Conservation (phyloP, 2,797 vertebrate species). For the Centroberyx gerrardi region DNA sequence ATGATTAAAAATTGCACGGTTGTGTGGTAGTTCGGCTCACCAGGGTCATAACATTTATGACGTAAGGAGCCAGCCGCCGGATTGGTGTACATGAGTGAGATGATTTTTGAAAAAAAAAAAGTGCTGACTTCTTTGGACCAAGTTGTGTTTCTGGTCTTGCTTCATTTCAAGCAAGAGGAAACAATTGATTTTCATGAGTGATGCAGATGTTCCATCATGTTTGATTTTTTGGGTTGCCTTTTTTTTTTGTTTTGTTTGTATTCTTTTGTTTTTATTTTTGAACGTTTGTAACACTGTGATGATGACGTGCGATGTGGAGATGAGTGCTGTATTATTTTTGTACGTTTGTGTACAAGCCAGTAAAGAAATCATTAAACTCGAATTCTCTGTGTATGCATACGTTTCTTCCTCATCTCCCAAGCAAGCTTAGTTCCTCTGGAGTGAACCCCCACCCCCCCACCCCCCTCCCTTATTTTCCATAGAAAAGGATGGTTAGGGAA, state of each 20-base stretch:
- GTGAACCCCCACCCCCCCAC: neutral
- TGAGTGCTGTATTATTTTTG: slow-evolving; percentile 91
- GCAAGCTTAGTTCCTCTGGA: slow-evolving; percentile 21
- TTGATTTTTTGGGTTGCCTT: slow-evolving; percentile 64
- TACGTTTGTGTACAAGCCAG: slow-evolving; percentile 91
- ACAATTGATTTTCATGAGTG: slow-evolving; percentile 76
- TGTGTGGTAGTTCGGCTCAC: slow-evolving; percentile 81
- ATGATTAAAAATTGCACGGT: slow-evolving; percentile 93
- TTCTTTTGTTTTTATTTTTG: slow-evolving; percentile 72
- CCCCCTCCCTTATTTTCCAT: slow-evolving; percentile 60
- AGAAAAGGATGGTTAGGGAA: slow-evolving; percentile 69
- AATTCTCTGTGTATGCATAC: slow-evolving; percentile 68
- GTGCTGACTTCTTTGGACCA: slow-evolving; percentile 83
- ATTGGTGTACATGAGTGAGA: slow-evolving; percentile 86
- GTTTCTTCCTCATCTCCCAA: slow-evolving; percentile 60
- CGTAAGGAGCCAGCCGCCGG: slow-evolving; percentile 84
- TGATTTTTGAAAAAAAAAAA: slow-evolving; percentile 66
- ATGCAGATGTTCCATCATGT: slow-evolving; percentile 84
- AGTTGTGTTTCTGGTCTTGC: slow-evolving; percentile 83
- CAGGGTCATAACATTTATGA: slow-evolving; percentile 99
- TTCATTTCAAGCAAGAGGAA: slow-evolving; percentile 84
- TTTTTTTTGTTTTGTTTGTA: slow-evolving; percentile 66
- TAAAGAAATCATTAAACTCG: slow-evolving; percentile 91
- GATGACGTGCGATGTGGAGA: slow-evolving; percentile 85
- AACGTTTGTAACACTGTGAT: slow-evolving; percentile 92